A percentile compares a stretch with the other conserved stretches of the same genome.
Evolutionary conservation across 1,140 invertebrate species (phyloP).

Genomic region (Whitmania pigra): DNA sequence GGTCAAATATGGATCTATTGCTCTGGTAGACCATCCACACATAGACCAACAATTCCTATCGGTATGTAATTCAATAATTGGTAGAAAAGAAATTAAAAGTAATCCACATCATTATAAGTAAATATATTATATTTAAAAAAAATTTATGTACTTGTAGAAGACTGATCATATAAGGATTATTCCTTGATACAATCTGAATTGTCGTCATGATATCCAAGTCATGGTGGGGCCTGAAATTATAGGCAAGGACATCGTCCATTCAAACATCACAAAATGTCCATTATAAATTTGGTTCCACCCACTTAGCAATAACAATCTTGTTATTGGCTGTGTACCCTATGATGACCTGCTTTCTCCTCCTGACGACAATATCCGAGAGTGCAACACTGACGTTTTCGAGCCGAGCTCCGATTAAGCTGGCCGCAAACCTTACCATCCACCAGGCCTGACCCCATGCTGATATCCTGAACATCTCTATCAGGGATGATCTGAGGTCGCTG

Average conservation of each 20-base stretch:
- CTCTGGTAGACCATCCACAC: constrained; percentile 8
- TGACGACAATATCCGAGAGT: constrained; percentile 3
- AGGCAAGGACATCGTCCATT: background rate
- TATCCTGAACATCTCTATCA: constrained; percentile 1
- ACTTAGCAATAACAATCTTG: constrained; percentile 12
- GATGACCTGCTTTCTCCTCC: constrained; percentile 5
- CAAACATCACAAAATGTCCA: no score
- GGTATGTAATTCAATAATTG: no score
- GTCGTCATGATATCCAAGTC: constrained; percentile 3
- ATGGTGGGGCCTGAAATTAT: background rate
- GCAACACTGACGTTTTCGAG: constrained; percentile 3
- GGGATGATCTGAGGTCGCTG: background rate
- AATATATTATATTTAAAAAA: background rate
- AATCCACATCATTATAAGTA: no score
- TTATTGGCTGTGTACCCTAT: background rate
- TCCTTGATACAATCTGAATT: constrained; percentile 5
- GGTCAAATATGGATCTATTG: background rate
- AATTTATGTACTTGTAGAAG: background rate
- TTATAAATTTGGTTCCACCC: background rate
- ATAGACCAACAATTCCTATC: background rate
- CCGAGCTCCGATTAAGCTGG: background rate
- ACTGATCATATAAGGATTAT: constrained; percentile 9
- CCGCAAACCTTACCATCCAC: constrained; percentile 10
- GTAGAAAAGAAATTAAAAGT: no score
- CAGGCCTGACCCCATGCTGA: background rate